phyloP scores from a whole-genome alignment of 2,888 invertebrate genomes.

The Drosophila algonquin region DNA sequence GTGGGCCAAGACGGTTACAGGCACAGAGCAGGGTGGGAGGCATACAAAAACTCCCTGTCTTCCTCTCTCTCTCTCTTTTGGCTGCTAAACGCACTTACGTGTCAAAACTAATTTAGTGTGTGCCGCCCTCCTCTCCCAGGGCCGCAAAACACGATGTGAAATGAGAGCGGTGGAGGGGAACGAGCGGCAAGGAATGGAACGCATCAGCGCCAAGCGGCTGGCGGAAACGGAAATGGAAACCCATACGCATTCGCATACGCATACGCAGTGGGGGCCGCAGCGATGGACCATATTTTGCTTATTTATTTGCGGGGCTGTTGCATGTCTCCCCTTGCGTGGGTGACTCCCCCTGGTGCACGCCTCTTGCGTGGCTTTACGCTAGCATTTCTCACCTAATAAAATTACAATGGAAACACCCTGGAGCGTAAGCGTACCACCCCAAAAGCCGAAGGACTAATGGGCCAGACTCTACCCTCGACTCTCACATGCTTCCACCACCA shows the following conservation, averaged over 20 bases:
- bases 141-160: conserved; percentile 9
- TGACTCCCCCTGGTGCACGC: conserved; percentile 5
- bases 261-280: conserved; percentile 43
- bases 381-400: conserved; percentile 78
- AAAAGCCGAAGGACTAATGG: not conserved
- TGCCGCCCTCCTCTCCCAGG: conserved; percentile 19
- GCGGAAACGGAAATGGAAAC: conserved; percentile 64
- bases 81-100: conserved; percentile 77
- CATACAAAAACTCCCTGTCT: conserved; percentile 1
- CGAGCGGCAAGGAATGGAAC: no score
- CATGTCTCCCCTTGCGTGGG: conserved; percentile 5
- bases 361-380: conserved; percentile 3
- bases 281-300: conserved; percentile 66
- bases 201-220: no score
- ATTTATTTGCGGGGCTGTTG: conserved; percentile 55
- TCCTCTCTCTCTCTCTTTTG: not conserved
- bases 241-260: conserved; percentile 51
- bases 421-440: conserved; percentile 18
- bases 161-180: not conserved
- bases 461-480: conserved; percentile 21
- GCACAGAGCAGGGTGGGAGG: conserved; percentile 7
- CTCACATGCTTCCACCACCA: conserved; percentile 39
- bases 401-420: conserved; percentile 68
- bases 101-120: conserved; percentile 78
- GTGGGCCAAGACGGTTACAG: conserved; percentile 18